Evolutionary conservation across 2,888 invertebrate species (phyloP), one percentile per base, ranked within the genome.

Genomic region (Anaspis maculata): DNA sequence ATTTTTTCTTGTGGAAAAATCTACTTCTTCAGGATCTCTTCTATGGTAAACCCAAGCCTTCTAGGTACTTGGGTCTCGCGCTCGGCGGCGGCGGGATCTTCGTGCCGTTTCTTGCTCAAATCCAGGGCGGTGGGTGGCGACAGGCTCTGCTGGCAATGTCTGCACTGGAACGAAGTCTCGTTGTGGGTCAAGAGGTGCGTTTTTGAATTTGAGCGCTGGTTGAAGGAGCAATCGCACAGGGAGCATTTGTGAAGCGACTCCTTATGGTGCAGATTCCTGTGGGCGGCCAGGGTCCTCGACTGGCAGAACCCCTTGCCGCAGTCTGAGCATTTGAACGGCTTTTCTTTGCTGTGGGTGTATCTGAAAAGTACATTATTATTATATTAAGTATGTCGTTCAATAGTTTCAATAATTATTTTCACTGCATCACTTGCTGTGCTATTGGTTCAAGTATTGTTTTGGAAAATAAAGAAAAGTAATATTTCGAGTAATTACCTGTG

Each of bases 291-390:
- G n/a, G n/a, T n/a, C n/a, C n/a, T n/a, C n/a, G n/a, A n/a, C n/a
- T n/a, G n/a, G n/a, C n/a, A n/a, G n/a, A n/a, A n/a, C n/a, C n/a
- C n/a, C n/a, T n/a, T n/a, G n/a, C n/a, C n/a, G n/a, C n/a, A 97
- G 53, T 94, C 88, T 3, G 76, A 78, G 66, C 97, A 98, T 61
- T 94, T 96, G 70, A 96, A 97, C 0, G 97, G 97, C 64, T 97
- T 97, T 67, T 96, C 94, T 62, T 96, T 96, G 46, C 91, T 91
- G 69, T 97, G 97, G 46, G 96, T 97, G 69, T 95, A 97, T 62
- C 91, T 91, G 24, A 9, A 24, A 19, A 19, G 9, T 9, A 9
- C 19, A 19, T 19, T 19, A 19, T 19, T 19, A 19, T 9, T 19
- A 6, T 5, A 9, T n/a, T n/a, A n/a, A n/a, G n/a, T n/a, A n/a